Percentiles rank a stretch among this genome's conserved stretches.
These are phyloP conservation scores for Bothrops alternatus DNA, from an alignment of 2,797 vertebrate species.

Conservation along the genomic window DNA sequence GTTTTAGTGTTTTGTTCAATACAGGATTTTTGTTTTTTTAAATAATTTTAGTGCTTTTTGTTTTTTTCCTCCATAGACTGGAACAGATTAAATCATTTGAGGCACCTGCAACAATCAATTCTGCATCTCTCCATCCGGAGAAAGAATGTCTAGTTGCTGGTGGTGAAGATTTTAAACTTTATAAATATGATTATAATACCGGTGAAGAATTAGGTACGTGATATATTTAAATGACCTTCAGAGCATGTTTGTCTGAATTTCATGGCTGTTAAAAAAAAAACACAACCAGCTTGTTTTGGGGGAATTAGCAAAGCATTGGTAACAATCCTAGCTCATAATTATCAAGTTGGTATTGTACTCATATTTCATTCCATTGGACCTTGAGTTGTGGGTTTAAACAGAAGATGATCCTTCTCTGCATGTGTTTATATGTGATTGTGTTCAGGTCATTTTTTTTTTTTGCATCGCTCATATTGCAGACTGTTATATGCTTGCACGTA, in stretches of 20 bases:
- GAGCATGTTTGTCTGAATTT: neutral
- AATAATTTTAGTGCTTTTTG: neutral
- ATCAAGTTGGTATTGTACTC: neutral
- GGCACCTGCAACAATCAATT: constrained; percentile 91
- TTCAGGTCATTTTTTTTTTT: neutral
- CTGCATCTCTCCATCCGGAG: constrained; percentile 93
- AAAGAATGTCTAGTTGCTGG: constrained; percentile 97
- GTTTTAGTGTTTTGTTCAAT: neutral
- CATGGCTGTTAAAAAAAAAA: neutral
- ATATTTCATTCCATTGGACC: neutral
- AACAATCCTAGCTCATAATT: neutral
- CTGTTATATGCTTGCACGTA: neutral
- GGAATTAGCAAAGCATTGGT: neutral
- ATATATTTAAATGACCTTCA: neutral
- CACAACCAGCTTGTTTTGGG: neutral
- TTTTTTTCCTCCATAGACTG: constrained; percentile 72
- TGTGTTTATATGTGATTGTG: neutral
- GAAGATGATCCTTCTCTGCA: neutral
- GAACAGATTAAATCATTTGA: constrained; percentile 94
- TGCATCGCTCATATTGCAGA: neutral
- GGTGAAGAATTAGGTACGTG: constrained; percentile 91
- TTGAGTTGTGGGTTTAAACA: neutral
- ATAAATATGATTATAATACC: constrained; percentile 94
- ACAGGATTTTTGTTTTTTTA: neutral
- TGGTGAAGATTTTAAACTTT: constrained; percentile 97